These are phyloP conservation scores for Eurytoma adleriae DNA, from an alignment of 2,888 invertebrate species.

Conservation along the genomic window DNA sequence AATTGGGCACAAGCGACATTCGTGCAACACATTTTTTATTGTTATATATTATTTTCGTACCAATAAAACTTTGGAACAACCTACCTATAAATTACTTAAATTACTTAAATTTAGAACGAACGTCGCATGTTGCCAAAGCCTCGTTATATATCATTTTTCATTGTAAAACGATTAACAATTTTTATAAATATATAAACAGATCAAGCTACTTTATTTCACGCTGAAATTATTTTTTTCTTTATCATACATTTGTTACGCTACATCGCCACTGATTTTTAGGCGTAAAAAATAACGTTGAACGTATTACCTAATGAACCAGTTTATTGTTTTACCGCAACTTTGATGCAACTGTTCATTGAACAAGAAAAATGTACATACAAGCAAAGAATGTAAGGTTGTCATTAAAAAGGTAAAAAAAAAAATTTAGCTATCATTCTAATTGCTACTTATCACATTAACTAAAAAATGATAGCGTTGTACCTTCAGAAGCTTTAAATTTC, in stretches of 20 bases:
- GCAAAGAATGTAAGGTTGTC: no score
- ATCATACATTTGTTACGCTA: slow-evolving; percentile 21
- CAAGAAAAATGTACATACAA: no score
- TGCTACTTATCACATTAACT: no score
- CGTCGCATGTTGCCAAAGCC: slow-evolving; percentile 59
- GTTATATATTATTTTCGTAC: no score
- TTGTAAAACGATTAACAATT: slow-evolving; percentile 62
- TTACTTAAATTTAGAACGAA: slow-evolving; percentile 54
- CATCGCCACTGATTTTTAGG: slow-evolving; percentile 21
- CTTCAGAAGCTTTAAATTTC: no score
- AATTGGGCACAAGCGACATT: slow-evolving; percentile 43
- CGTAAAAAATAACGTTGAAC: slow-evolving; percentile 9
- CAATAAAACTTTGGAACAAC: no score
- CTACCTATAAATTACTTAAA: not conserved
- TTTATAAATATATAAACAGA: slow-evolving; percentile 67
- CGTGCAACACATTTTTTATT: slow-evolving; percentile 7
- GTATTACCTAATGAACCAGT: not conserved
- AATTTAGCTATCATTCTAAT: no score
- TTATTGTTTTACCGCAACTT: no score
- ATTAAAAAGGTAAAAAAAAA: no score
- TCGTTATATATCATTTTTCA: slow-evolving; percentile 37
- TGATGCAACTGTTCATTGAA: no score
- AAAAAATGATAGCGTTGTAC: no score
- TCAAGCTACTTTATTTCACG: slow-evolving; percentile 54
- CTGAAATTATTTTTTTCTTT: not conserved